A percentile compares a stretch with the other conserved stretches of the same genome.
phyloP scores from a whole-genome alignment of 2,113 vertebrate species.

The Alexandromys fortis region DNA sequence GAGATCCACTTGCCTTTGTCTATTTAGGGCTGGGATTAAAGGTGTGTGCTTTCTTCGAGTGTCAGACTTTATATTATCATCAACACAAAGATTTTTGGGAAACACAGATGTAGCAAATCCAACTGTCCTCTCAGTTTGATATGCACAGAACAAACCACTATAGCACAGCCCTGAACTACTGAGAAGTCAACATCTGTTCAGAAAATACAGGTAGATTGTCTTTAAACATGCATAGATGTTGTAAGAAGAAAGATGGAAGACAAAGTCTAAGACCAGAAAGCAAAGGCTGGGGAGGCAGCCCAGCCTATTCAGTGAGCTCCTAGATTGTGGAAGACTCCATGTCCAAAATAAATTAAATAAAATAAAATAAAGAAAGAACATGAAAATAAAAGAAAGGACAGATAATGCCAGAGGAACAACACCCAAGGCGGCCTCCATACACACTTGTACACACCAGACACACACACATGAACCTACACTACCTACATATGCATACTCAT shows the following conservation, averaged over 20 bases:
- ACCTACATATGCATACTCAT: neutral
- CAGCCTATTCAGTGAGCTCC: neutral
- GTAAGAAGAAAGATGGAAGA: neutral
- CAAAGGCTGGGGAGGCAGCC: neutral
- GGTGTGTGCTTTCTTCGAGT: fast-evolving
- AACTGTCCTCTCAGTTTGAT: neutral
- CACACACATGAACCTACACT: neutral
- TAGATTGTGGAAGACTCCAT: neutral
- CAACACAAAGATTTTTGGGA: neutral
- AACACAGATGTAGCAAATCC: neutral
- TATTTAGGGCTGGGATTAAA: neutral
- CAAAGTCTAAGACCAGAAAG: neutral
- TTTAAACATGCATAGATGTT: neutral
- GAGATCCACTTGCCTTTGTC: neutral
- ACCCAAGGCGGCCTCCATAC: neutral
- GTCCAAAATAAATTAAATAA: neutral
- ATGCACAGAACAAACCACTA: neutral
- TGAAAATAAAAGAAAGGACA: neutral
- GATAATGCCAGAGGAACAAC: neutral
- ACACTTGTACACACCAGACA: too few species aligned
- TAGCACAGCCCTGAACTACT: neutral
- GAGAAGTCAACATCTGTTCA: neutral
- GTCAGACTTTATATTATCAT: neutral
- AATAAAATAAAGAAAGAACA: neutral
- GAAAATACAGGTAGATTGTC: neutral